Conservation (phyloP, 2,797 vertebrate species). For the Pristis pectinata region DNA sequence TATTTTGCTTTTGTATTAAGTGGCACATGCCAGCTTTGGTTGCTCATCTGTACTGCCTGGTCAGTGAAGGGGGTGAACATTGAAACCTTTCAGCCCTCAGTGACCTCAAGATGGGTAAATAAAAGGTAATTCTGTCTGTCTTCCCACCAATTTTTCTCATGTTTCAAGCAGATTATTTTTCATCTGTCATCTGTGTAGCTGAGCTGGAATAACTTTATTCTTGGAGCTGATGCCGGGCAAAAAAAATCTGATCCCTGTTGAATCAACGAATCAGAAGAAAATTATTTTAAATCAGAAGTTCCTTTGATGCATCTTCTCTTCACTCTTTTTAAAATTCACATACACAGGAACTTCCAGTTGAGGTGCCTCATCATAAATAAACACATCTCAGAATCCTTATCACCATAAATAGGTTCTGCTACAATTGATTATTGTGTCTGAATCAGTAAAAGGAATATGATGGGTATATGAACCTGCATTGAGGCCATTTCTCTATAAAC, state of each 20-base stretch:
- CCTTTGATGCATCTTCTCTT: background rate
- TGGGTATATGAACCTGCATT: background rate
- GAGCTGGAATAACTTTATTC: no score
- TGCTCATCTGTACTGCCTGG: no score
- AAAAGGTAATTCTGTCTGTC: no score
- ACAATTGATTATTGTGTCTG: background rate
- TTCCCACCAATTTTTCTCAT: no score
- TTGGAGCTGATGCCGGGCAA: background rate
- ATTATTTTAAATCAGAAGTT: background rate
- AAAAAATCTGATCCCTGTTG: background rate
- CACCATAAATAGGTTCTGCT: background rate
- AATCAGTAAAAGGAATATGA: background rate
- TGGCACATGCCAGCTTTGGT: no score
- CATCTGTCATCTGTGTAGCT: no score
- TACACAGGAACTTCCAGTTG: background rate
- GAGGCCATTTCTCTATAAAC: background rate
- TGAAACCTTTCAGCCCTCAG: no score
- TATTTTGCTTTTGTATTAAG: no score
- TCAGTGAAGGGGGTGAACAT: no score
- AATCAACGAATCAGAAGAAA: background rate
- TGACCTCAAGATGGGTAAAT: no score
- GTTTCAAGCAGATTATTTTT: no score
- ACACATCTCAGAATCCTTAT: background rate
- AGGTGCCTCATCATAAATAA: background rate
- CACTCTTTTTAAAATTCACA: background rate